A percentile compares a stretch with the other conserved stretches of the same genome.
Conservation (phyloP, 2,113 vertebrate species). For the Pomatorhinus ruficollis region DNA sequence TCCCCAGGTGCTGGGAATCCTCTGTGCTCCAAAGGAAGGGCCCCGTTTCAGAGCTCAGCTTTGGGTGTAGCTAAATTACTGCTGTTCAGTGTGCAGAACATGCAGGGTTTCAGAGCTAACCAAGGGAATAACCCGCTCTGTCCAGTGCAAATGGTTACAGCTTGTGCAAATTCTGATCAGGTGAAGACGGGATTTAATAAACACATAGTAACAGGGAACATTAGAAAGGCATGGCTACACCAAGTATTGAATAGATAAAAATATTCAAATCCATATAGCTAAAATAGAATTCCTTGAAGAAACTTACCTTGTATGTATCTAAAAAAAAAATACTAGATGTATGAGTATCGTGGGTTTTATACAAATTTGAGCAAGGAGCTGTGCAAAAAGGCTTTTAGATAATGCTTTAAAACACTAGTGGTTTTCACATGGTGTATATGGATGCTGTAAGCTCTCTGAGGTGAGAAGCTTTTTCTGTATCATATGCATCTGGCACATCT, state of each 20-base stretch:
- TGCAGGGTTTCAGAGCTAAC: not conserved
- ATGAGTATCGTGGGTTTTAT: not conserved
- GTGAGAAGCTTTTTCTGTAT: not conserved
- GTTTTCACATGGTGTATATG: not conserved
- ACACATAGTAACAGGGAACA: not conserved
- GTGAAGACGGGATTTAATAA: not conserved
- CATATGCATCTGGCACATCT: not conserved
- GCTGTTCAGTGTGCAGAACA: not conserved
- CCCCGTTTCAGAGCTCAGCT: too few species aligned
- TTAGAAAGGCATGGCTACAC: not conserved
- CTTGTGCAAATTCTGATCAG: not conserved
- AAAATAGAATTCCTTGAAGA: not conserved
- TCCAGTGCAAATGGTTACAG: too few species aligned
- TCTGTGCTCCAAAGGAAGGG: accelerated
- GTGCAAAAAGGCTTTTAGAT: not conserved
- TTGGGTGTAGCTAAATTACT: too few species aligned
- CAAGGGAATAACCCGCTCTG: not conserved
- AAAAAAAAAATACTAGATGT: not conserved
- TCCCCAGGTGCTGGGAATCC: not conserved
- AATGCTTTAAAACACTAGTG: not conserved
- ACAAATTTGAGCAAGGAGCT: not conserved
- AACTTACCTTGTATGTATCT: not conserved
- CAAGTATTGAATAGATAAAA: not conserved
- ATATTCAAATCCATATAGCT: not conserved
- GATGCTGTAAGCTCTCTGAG: not conserved